Base-by-base conservation (phyloP, 2,113 vertebrate genomes). In the Dipodomys merriami region DNA sequence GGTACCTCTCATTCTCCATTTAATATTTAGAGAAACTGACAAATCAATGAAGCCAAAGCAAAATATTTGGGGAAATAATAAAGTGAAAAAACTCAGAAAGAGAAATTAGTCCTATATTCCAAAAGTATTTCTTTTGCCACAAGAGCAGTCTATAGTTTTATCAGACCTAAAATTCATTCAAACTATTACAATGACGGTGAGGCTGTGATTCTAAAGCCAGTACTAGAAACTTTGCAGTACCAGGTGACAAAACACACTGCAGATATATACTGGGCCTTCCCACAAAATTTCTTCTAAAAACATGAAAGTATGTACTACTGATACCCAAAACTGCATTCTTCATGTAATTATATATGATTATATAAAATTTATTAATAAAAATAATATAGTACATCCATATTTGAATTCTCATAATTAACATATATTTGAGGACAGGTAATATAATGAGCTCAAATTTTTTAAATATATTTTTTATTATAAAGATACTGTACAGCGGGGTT, bases 351-450 rank as follows among this genome's bases (percentile, higher is more conserved):
- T 7, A 2, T 8, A 11, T 64, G 71, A 71, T 91, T 94, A 91
- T 39, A 96, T 12, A 87, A 68, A 94, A 93, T 11, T 33, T 33
- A 84, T 33, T 19, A 91, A 71, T 83, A 67, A 27, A 93, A 92
- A 87, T 22, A 77, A 85, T 74, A 71, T 33, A n/a, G 25, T 29
- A 69, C 35, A 27, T 23, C 9, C 29, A 69, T 33, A 88, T 3
- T 25, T 62, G 44, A 83, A 57, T 87, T 80, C 49, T 25, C 67
- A 92, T 29, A 90, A 68, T 30, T 57, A 86, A 68, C 67, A 44
- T 74, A 69, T 27, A 83, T 39, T 90, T 86, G 82, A 83, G 88
- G 25, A 83, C 5, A 33, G 25, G 76, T 83, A 77, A 39, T 33
- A 44, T 22, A 60, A 30, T 69, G n/a, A 83, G 20, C 60, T 62